A percentile compares a stretch with the other conserved stretches of the same genome.
These are phyloP conservation scores for Luffia ferchaultella DNA, from an alignment of 2,888 invertebrate genomes.

Conservation along the genomic window DNA sequence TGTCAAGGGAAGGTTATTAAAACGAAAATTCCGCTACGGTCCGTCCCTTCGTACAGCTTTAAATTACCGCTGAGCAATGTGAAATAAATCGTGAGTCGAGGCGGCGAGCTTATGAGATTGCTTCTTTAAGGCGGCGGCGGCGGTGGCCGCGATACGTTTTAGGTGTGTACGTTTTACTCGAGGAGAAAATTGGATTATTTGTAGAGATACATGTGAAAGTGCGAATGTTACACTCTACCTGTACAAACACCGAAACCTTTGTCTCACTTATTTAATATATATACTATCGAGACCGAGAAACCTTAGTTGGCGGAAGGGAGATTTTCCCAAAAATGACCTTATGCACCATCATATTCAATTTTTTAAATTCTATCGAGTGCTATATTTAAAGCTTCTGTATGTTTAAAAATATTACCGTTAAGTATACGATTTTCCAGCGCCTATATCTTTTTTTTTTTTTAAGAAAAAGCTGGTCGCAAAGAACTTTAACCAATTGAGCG, in stretches of 20 bases:
- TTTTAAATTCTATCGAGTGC: not conserved
- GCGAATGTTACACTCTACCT: not conserved
- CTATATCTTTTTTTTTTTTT: too few relatives aligned
- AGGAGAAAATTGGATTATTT: not conserved
- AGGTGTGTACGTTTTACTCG: not conserved
- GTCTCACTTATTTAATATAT: not conserved
- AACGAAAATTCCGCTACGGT: not conserved
- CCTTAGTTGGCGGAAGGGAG: not conserved
- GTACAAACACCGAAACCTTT: not conserved
- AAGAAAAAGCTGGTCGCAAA: too few relatives aligned
- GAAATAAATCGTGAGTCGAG: not conserved
- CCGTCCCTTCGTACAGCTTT: not conserved
- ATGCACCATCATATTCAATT: not conserved
- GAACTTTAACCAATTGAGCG: too few relatives aligned
- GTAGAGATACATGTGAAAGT: not conserved
- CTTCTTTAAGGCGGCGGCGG: not conserved
- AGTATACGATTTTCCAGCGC: too few relatives aligned
- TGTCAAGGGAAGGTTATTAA: not conserved
- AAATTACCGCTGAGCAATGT: not conserved
- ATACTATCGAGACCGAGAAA: not conserved
- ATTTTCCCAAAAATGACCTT: not conserved
- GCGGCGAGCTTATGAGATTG: not conserved
- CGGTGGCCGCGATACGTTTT: not conserved
- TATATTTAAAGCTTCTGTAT: not conserved
- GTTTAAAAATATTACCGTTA: too few relatives aligned